Percentiles rank a stretch among this genome's conserved stretches.
Evolutionary conservation across 1,140 invertebrate genomes (phyloP).

Genomic region (Portunus trituberculatus): DNA sequence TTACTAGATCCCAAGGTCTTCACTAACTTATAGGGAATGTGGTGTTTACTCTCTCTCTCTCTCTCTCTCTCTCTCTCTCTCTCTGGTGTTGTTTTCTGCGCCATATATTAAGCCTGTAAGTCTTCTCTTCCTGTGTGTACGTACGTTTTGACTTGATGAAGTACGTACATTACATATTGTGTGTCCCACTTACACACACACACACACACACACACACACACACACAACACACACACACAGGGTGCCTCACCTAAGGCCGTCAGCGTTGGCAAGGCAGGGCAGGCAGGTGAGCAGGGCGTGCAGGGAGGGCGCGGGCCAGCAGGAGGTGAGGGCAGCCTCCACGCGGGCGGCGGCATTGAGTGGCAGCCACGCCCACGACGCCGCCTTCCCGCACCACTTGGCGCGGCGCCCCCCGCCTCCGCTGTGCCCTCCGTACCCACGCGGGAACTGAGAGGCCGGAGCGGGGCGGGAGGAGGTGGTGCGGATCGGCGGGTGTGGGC

Average conservation of each 20-base stretch:
- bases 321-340: constrained; percentile 61
- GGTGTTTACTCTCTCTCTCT: no score
- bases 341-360: constrained; percentile 66
- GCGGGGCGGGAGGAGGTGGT: constrained; percentile 14
- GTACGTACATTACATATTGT: not conserved
- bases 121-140: not conserved
- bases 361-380: constrained; percentile 68
- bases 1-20: not conserved
- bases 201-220: not conserved
- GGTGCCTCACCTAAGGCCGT: constrained; percentile 46
- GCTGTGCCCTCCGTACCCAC: not conserved
- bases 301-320: constrained; percentile 40
- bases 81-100: not conserved
- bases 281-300: constrained; percentile 46
- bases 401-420: constrained; percentile 41
- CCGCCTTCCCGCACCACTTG: constrained; percentile 68
- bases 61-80: not conserved
- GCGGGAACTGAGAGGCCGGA: not conserved
- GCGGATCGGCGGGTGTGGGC: constrained; percentile 23
- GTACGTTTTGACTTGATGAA: not conserved
- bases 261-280: constrained; percentile 51
- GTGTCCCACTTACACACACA: not conserved
- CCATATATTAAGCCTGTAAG: no score
- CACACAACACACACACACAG: not conserved
- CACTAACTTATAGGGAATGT: not conserved